These are phyloP conservation scores for Drosophila kanekoi DNA, from an alignment of 2,888 invertebrate genomes.

Conservation along the genomic window DNA sequence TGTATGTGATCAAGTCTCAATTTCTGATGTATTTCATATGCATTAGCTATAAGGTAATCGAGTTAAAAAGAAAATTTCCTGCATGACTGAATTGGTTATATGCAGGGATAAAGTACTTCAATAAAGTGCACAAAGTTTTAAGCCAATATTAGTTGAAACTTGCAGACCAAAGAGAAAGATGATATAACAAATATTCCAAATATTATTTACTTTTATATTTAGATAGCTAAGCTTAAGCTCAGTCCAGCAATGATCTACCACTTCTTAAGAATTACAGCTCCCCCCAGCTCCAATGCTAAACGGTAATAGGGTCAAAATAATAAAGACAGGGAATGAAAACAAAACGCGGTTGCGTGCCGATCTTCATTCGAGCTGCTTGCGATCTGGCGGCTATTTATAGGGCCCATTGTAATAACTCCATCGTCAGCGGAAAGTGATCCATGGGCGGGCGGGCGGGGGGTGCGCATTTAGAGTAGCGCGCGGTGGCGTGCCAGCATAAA, in stretches of 20 bases:
- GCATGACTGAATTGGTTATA: too few relatives aligned
- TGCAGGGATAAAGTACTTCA: too few relatives aligned
- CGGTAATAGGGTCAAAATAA: slow-evolving; percentile 60
- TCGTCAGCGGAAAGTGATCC: slow-evolving; percentile 44
- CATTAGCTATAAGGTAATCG: background rate
- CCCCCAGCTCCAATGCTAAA: slow-evolving; percentile 6
- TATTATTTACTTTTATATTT: background rate
- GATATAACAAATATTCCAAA: background rate
- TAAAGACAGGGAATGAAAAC: slow-evolving; percentile 46
- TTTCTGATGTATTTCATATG: background rate
- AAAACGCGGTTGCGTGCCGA: slow-evolving; percentile 61
- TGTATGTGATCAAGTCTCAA: background rate
- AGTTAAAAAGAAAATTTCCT: background rate
- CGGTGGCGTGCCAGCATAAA: slow-evolving; percentile 52
- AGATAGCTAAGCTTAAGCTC: background rate
- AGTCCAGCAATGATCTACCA: background rate
- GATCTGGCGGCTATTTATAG: slow-evolving; percentile 57
- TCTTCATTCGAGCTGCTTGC: slow-evolving; percentile 36
- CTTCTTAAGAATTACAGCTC: slow-evolving; percentile 14
- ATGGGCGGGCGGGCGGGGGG: slow-evolving; percentile 18
- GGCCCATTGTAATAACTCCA: slow-evolving; percentile 65
- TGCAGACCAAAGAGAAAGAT: too few relatives aligned
- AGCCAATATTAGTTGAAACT: too few relatives aligned
- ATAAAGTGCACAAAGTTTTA: background rate
- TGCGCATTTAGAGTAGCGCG: slow-evolving; percentile 7